Conservation (phyloP, 2,888 invertebrate genomes). For the Tinea trinotella region DNA sequence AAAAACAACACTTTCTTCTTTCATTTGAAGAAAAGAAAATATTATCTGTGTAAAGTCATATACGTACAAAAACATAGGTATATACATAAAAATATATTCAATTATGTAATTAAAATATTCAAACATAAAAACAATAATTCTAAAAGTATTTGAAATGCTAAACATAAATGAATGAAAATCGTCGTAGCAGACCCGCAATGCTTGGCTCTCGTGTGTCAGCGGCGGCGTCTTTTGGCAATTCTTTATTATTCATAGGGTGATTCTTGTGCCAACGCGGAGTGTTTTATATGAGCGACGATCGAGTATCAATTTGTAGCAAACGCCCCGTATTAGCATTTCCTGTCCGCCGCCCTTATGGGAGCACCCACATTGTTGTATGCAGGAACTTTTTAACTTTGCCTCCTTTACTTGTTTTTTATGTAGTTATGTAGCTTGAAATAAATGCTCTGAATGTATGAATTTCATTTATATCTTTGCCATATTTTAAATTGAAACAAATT, state of each 20-base stretch:
- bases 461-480: not conserved
- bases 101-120: too few relatives aligned
- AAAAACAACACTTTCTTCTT: too few relatives aligned
- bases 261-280: conserved; percentile 54
- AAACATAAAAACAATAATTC: too few relatives aligned
- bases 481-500: too few relatives aligned
- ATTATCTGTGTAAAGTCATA: too few relatives aligned
- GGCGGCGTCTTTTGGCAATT: conserved; percentile 46
- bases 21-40: too few relatives aligned
- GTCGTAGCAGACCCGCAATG: conserved; percentile 28
- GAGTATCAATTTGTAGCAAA: conserved; percentile 70
- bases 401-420: not conserved
- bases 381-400: conserved; percentile 15
- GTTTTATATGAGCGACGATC: conserved; percentile 73
- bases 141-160: too few relatives aligned
- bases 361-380: conserved; percentile 52
- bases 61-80: too few relatives aligned
- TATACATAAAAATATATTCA: too few relatives aligned
- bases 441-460: not conserved
- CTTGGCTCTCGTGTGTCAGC: conserved; percentile 37
- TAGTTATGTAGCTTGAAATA: not conserved
- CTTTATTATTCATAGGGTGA: conserved; percentile 71
- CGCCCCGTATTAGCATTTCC: conserved; percentile 65
- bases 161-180: conserved; percentile 32
- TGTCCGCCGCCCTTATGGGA: conserved; percentile 25